phyloP scores from a whole-genome alignment of 2,888 invertebrate genomes.

The Candidula unifasciata region DNA sequence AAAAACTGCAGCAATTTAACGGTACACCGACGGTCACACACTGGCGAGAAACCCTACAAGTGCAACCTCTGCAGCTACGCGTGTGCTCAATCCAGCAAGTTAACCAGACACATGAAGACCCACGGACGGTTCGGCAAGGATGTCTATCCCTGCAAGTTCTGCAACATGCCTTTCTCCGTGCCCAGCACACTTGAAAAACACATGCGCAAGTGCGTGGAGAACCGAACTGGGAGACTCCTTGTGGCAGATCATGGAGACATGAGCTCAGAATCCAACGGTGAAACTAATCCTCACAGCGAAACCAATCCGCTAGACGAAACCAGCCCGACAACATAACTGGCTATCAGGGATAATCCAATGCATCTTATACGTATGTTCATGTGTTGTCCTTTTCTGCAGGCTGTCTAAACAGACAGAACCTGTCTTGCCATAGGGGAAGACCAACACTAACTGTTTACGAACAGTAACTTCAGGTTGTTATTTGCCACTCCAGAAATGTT shows the following conservation, averaged over 20 bases:
- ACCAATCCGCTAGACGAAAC: too few species aligned
- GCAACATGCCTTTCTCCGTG: conserved; percentile 99
- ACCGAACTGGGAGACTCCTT: conserved; percentile 63
- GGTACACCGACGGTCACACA: conserved; percentile 78
- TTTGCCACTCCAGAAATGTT: not conserved
- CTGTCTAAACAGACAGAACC: too few species aligned
- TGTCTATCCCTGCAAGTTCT: conserved; percentile 98
- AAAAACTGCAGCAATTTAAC: conserved; percentile 88
- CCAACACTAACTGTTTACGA: not conserved
- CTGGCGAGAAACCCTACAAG: conserved; percentile 99
- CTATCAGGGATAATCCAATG: not conserved
- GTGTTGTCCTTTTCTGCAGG: conserved; percentile 1
- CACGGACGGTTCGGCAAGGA: conserved; percentile 98
- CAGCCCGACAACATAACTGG: too few species aligned
- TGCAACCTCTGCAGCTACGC: conserved; percentile 99
- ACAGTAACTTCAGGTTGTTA: not conserved
- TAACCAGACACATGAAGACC: conserved; percentile 99
- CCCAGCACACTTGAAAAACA: conserved; percentile 99
- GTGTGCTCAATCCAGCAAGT: conserved; percentile 99
- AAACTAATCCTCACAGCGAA: too few species aligned
- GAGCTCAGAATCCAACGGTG: conserved; percentile 1
- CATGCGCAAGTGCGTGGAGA: conserved; percentile 98
- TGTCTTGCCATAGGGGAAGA: conserved; percentile 1
- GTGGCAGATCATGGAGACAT: conserved; percentile 55
- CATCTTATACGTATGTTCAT: not conserved